Base-by-base conservation (phyloP, 2,888 invertebrate species). In the Cyrtodaria siliqua region DNA sequence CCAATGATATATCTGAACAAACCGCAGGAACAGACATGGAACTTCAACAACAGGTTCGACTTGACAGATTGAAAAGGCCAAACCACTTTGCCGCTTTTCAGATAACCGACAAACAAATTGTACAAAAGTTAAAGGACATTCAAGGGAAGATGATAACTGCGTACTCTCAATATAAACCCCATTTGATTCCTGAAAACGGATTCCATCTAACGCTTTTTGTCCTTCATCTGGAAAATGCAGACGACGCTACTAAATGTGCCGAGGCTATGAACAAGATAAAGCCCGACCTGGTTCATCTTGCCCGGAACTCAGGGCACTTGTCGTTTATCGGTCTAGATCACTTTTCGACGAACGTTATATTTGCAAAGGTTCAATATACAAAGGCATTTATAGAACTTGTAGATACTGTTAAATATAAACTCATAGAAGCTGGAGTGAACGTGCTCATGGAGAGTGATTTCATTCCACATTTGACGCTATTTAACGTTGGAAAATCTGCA, bases 381-480 rank as follows among this genome's bases (percentile, higher is more conserved):
- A 75, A 83, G 33, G 78, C 85, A n/a, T 91, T 93, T 64, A 44
- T 79, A 8, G 74, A 86, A 2, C 86, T 93, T 56, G 88, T 87
- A 14, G 82, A 91, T 9, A 73, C 87, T 16, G 50, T 93, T 16
- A 86, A 87, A 63, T 61, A 84, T 20, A 69, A 82, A 69, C 57
- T 93, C n/a, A 63, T 66, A n/a, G 83, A 87, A 40, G 86, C 80
- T 12, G 91, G 91, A 6, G 69, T 93, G 0, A 84, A 87, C 16
- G 88, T 92, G 8, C 85, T 91, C 8, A 90, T 92, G 12, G 92
- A 93, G 89, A 20, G 89, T 84, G 91, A 91, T 9, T 93, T 84
- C 79, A 89, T 91, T 14, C 93, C 93, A 2, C 93, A 93, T 82
- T 87, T 93, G 85, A 93, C 93, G 6, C 63, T 93, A 18, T 84